A percentile compares a stretch with the other conserved stretches of the same genome.
These are phyloP conservation scores for Brachyhypopomus gauderio DNA, from an alignment of 2,113 vertebrate species.

Conservation along the genomic window DNA sequence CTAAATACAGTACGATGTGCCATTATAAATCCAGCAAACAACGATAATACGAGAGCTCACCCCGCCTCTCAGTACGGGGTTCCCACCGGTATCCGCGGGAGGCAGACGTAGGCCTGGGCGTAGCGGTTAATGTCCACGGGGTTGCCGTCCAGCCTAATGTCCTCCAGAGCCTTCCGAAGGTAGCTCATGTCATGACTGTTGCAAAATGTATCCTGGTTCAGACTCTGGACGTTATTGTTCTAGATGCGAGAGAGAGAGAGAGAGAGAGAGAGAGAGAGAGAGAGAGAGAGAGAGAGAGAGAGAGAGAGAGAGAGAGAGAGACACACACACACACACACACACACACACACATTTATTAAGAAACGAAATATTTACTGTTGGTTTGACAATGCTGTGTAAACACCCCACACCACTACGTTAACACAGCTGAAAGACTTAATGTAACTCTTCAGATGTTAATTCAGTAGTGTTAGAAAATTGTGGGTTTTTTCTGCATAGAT, in stretches of 20 bases:
- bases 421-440: too few relatives aligned
- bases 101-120: slow-evolving; percentile 75
- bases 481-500: too few relatives aligned
- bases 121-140: slow-evolving; percentile 80
- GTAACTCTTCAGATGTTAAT: too few relatives aligned
- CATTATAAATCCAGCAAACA: too few relatives aligned
- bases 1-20: background rate
- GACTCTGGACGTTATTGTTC: slow-evolving; percentile 80
- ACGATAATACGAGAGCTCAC: too few relatives aligned
- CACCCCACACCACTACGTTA: too few relatives aligned
- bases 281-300: too few relatives aligned
- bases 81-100: slow-evolving; percentile 79
- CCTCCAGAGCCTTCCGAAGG: slow-evolving; percentile 74
- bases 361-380: background rate
- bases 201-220: slow-evolving; percentile 78
- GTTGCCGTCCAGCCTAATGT: slow-evolving; percentile 81
- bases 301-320: too few relatives aligned
- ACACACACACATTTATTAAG: background rate
- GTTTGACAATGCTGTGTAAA: background rate
- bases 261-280: too few relatives aligned
- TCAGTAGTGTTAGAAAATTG: too few relatives aligned
- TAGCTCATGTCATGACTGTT: slow-evolving; percentile 66
- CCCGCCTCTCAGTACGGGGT: slow-evolving; percentile 59
- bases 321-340: too few relatives aligned
- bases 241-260: slow-evolving; percentile 53